phyloP scores from a whole-genome alignment of 2,113 vertebrate species.

The Aphyosemion australe region DNA sequence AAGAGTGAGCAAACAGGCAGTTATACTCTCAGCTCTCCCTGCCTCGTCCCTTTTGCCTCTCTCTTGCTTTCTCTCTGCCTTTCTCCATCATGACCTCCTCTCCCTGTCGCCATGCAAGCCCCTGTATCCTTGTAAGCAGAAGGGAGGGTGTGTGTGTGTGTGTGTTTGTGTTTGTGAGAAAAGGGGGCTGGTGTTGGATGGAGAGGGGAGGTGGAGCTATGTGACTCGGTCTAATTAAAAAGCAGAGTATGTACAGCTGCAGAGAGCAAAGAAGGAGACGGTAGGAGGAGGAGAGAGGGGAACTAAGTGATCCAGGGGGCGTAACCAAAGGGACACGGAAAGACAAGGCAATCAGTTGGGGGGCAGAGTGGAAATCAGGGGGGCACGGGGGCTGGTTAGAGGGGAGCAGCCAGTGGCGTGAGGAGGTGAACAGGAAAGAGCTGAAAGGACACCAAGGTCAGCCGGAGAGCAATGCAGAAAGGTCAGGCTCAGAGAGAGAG shows the following conservation, averaged over 20 bases:
- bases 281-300: conserved; percentile 46
- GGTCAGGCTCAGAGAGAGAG: conserved; percentile 38
- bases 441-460: conserved; percentile 72
- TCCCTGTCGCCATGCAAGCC: conserved; percentile 64
- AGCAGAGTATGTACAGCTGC: conserved; percentile 79
- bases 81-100: conserved; percentile 72
- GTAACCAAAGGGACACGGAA: conserved; percentile 45
- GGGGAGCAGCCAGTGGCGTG: conserved; percentile 28
- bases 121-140: conserved; percentile 60
- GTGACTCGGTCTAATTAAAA: conserved; percentile 80
- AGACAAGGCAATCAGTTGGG: conserved; percentile 38
- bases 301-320: conserved; percentile 56
- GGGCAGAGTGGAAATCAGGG: conserved; percentile 37
- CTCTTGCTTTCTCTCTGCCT: conserved; percentile 51
- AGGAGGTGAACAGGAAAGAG: conserved; percentile 39
- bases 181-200: conserved; percentile 21
- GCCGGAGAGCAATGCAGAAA: conserved; percentile 64
- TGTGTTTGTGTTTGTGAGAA: neutral
- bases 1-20: conserved; percentile 74
- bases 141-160: conserved; percentile 12
- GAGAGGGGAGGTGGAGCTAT: conserved; percentile 67
- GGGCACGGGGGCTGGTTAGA: conserved; percentile 23
- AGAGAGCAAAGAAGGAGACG: conserved; percentile 60
- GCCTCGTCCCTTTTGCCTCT: conserved; percentile 42
- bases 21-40: conserved; percentile 64